A percentile compares a stretch with the other conserved stretches of the same genome.
phyloP scores from a whole-genome alignment of 2,113 vertebrate genomes.

The Paralichthys olivaceus region DNA sequence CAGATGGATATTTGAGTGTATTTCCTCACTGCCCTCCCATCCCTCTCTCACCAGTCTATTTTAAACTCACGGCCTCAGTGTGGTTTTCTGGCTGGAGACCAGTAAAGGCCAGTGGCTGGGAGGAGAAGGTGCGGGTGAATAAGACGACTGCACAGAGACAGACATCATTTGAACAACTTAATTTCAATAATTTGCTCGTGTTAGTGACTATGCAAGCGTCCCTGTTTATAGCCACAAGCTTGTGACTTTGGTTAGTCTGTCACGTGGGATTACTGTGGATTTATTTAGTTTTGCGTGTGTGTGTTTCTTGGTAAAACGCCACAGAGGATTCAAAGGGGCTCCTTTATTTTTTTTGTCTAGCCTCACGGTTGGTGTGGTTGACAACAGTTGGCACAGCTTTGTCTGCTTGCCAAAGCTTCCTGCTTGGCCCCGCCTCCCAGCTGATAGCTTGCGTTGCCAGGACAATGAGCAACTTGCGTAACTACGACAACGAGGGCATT shows the following conservation, averaged over 20 bases:
- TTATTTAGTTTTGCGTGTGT: conserved; percentile 6
- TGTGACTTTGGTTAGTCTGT: conserved; percentile 8
- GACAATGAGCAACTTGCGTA: conserved; percentile 17
- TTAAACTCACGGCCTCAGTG: conserved; percentile 14
- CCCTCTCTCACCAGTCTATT: conserved; percentile 1
- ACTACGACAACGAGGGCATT: conserved; percentile 35
- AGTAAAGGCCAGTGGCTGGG: conserved; percentile 26
- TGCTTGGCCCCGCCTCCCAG: conserved; percentile 18
- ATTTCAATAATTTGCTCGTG: background rate
- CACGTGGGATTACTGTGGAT: background rate
- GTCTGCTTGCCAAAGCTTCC: background rate
- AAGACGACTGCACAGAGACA: background rate
- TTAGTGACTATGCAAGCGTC: background rate
- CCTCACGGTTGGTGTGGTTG: conserved; percentile 25
- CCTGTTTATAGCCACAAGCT: background rate
- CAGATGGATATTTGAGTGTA: background rate
- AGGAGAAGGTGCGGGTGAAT: background rate
- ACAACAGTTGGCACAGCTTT: conserved; percentile 2
- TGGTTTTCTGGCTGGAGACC: conserved; percentile 41
- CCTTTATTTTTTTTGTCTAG: background rate
- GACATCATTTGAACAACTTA: background rate
- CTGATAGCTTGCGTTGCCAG: conserved; percentile 1
- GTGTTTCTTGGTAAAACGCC: conserved; percentile 16
- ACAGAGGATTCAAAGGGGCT: background rate
- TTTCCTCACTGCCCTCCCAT: background rate